Evolutionary conservation across 53 echinoderm and acorn worm species (phyloP).

Genomic region (Apostichopus leukothele): DNA sequence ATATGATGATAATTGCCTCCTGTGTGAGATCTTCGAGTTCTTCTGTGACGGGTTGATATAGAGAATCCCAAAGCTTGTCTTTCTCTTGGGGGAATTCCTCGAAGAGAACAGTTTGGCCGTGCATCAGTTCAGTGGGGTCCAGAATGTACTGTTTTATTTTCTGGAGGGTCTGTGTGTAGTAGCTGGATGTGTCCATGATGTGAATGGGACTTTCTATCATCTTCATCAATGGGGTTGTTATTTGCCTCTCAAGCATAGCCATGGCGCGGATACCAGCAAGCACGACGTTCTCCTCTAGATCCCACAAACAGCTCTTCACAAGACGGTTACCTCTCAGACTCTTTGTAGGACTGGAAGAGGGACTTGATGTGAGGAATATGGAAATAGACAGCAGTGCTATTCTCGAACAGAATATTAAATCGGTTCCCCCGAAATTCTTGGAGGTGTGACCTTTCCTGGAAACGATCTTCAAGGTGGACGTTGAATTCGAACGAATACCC

Average conservation of each 20-base stretch:
- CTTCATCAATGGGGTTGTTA: constrained; percentile 51
- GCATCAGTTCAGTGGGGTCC: constrained; percentile 53
- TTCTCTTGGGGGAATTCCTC: constrained; percentile 57
- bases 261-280: constrained; percentile 64
- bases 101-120: constrained; percentile 52
- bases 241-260: constrained; percentile 49
- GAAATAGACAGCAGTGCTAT: constrained; percentile 53
- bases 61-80: constrained; percentile 50
- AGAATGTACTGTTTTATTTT: constrained; percentile 63
- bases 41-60: constrained; percentile 49
- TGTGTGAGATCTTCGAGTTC: constrained; percentile 58
- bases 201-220: constrained; percentile 57
- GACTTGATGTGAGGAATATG: constrained; percentile 51
- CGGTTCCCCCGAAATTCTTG: constrained; percentile 59
- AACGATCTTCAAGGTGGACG: constrained; percentile 54
- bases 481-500: constrained; percentile 60
- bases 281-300: constrained; percentile 52
- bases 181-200: constrained; percentile 60
- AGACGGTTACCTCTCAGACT: constrained; percentile 45
- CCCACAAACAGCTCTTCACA: constrained; percentile 56
- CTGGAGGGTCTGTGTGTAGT: constrained; percentile 32
- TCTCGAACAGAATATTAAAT: constrained; percentile 61
- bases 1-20: constrained; percentile 52
- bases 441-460: constrained; percentile 39
- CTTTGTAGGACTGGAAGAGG: constrained; percentile 8